Base-by-base conservation (phyloP, 64 coral and sea anemone species). In the Pocillopora verrucosa region DNA sequence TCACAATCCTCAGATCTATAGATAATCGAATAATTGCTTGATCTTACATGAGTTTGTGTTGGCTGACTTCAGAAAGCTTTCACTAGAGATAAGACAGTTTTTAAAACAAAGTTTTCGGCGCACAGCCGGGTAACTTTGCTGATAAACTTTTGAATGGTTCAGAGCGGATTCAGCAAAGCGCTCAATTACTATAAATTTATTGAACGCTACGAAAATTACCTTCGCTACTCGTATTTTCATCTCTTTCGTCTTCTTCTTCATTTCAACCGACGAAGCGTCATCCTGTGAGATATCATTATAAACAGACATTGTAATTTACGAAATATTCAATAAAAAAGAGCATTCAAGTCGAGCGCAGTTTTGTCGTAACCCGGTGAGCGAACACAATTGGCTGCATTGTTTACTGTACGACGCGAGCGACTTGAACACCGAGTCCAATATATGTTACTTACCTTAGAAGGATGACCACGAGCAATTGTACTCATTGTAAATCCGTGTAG, bases 181-280 rank as follows among this genome's bases (percentile, higher is more conserved):
- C 41, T 51, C 7, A 51, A 51, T 51, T 51, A 51, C 41, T 3
- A 7, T 51, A 51, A 51, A 51, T 51, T 51, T 7, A 51, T 51
- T 51, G 41, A 51, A 51, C 41, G 41, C 41, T 4, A 51, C 13
- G 2, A 17, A 81, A 58, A 81, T 62, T 81, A 85, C 82, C 82
- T 85, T 85, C 1, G 68, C 64, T 5, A 85, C 63, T 58, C 82
- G 82, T 24, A 56, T 72, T 85, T 85, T 85, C 82, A 72, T 85
- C 57, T 85, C 82, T 85, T 85, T 85, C 35, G 61, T 58, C 65
- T 45, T 85, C 65, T 85, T 85, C 82, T 85, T 85, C 82, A 85
- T 85, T 72, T 85, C 82, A 38, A 72, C 65, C 20, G 82, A 22
- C 57, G 82, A 51, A 26, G 64, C 67, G 11, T 85, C 82, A 5